Percentiles rank a stretch among this genome's conserved stretches.
These are phyloP conservation scores for Machimus atricapillus DNA, from an alignment of 2,888 invertebrate species.

Conservation along the genomic window DNA sequence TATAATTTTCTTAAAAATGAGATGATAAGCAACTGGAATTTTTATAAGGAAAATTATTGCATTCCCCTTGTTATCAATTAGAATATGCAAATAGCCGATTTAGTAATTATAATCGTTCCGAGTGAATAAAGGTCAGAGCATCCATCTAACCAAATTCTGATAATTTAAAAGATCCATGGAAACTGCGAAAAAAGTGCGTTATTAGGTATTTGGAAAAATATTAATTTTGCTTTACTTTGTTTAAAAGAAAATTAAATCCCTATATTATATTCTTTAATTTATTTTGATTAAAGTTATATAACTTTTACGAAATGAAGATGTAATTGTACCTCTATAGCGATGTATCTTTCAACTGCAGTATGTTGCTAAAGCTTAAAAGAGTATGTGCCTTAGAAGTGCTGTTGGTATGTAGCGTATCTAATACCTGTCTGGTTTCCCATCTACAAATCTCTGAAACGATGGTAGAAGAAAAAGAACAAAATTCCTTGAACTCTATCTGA, in stretches of 20 bases:
- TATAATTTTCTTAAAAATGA: background rate
- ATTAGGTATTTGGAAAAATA: background rate
- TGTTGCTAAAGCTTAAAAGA: too few species aligned
- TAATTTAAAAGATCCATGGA: background rate
- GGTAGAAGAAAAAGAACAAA: background rate
- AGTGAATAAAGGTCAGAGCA: background rate
- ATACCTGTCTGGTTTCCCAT: background rate
- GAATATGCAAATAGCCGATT: background rate
- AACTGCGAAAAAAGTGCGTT: background rate
- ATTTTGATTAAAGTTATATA: too few species aligned
- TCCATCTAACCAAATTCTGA: background rate
- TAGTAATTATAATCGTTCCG: background rate
- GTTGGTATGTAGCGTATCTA: background rate
- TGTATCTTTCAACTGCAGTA: too few species aligned
- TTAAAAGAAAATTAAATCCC: too few species aligned
- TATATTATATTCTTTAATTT: too few species aligned
- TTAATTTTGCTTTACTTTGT: background rate
- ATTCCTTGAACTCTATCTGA: background rate
- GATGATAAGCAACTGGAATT: background rate
- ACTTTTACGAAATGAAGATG: too few species aligned
- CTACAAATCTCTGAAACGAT: background rate
- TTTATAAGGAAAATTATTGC: background rate
- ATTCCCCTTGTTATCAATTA: background rate
- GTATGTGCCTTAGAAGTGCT: background rate
- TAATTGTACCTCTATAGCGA: too few species aligned